Evolutionary conservation across 2,113 vertebrate genomes (phyloP).

Genomic region (Terrapene triunguis): DNA sequence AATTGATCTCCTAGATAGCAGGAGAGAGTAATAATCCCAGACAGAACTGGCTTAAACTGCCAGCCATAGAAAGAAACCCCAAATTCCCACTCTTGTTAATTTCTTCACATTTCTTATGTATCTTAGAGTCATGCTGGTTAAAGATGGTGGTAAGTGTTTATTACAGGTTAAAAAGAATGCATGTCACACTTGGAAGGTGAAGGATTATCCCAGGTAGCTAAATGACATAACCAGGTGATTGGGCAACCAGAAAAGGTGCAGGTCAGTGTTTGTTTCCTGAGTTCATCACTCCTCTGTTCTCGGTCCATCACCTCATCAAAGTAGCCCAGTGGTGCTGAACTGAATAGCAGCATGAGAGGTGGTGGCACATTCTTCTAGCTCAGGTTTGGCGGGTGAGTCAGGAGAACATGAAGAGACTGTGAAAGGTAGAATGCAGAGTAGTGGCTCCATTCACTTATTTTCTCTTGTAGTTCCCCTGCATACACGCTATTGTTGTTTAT

Average conservation of each 20-base stretch:
- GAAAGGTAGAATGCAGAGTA: neutral
- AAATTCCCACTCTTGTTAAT: neutral
- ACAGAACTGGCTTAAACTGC: neutral
- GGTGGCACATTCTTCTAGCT: neutral
- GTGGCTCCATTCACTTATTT: neutral
- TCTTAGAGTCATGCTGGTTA: neutral
- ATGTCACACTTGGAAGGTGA: neutral
- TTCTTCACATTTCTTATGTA: constrained; percentile 1
- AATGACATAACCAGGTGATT: neutral
- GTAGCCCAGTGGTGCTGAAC: neutral
- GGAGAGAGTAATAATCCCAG: neutral
- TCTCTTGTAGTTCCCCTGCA: neutral
- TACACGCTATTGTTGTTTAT: neutral
- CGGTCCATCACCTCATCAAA: neutral
- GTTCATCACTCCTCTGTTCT: neutral
- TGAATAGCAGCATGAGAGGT: neutral
- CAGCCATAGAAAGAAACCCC: neutral
- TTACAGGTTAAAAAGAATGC: neutral
- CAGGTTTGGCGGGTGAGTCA: neutral
- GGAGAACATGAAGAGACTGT: neutral
- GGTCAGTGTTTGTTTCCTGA: neutral
- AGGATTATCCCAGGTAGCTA: neutral
- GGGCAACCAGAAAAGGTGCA: neutral
- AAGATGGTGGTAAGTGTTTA: neutral
- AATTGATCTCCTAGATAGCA: neutral